Evolutionary conservation across 2,113 vertebrate species (phyloP), one percentile per base, ranked within the genome.

Genomic region (Petaurus breviceps): DNA sequence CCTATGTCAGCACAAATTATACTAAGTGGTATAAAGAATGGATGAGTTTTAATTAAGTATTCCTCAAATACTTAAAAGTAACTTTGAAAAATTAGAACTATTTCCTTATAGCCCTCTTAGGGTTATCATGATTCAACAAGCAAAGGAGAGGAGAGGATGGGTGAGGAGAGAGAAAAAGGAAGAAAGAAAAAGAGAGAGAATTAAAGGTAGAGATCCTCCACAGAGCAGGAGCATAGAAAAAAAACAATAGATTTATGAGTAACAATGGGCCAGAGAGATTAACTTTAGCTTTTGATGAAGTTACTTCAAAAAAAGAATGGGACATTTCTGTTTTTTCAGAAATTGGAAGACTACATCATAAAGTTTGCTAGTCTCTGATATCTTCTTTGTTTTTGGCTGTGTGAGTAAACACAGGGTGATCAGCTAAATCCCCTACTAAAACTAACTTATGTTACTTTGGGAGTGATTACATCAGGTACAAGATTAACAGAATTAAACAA

Each of bases 11-110:
- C 0, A 47, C 12, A 89, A 91, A 51, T 3, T 14, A 0, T 90
- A 22, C 19, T 91, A 84, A n/a, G 8, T 24, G 95, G 10, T 92
- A 51, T 90, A 93, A 95, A 94, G 93, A 96, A 95, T 95, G 92
- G 61, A 89, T 91, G 94, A 95, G 89, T 10, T 94, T 51, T 92
- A n/a, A 90, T 92, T 95, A 94, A 97, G 90, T 14, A 84, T 96
- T 94, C n/a, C 90, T 77, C 61, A 77, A n/a, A 77, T n/a, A 77
- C 37, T n/a, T n/a, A 19, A 77, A 49, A 22, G 19, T 77, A 77
- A 9, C 0, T 68, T 23, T 19, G 8, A 23, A 2, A 0, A 50
- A 50, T 93, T 55, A 92, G 52, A 95, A 53, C 26, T 61, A 25
- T 26, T 53, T 37, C 37, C 43, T 51, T 2, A 43, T 53, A 61